Percentiles rank a stretch among this genome's conserved stretches.
phyloP scores from a whole-genome alignment of 2,797 vertebrate species.

The Gallinago nigripennis region DNA sequence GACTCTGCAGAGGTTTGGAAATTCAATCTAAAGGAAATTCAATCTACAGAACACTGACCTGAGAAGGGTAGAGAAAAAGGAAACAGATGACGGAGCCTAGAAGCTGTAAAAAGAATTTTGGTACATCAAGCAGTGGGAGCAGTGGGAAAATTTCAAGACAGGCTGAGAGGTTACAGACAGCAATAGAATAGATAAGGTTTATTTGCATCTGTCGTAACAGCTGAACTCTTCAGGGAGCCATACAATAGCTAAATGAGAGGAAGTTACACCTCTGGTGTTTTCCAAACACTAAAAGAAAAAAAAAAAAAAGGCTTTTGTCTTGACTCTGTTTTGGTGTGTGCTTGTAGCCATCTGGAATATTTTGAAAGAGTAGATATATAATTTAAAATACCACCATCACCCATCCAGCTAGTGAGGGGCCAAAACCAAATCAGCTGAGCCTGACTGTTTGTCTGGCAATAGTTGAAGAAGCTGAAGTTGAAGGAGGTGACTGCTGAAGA shows the following conservation, averaged over 20 bases:
- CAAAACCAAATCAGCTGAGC: neutral
- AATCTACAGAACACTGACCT: neutral
- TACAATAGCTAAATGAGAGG: neutral
- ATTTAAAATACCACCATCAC: neutral
- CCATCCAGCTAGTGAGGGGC: neutral
- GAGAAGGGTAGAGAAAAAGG: neutral
- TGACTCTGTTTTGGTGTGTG: neutral
- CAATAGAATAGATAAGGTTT: neutral
- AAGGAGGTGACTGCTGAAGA: neutral
- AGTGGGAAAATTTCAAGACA: neutral
- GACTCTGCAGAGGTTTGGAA: constrained; percentile 21
- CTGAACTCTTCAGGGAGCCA: neutral
- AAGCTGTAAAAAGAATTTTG: neutral
- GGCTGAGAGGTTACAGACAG: neutral
- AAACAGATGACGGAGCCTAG: neutral
- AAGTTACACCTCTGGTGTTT: neutral
- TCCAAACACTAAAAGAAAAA: neutral
- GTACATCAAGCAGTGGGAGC: neutral
- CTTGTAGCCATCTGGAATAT: neutral
- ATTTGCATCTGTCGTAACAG: neutral
- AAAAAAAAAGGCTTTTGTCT: neutral
- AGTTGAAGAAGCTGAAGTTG: neutral
- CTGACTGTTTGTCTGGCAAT: neutral
- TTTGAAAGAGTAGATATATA: neutral
- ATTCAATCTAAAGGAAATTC: constrained; percentile 12